These are phyloP conservation scores for Drosophila lowei DNA, from an alignment of 1,140 invertebrate species.

Conservation along the genomic window DNA sequence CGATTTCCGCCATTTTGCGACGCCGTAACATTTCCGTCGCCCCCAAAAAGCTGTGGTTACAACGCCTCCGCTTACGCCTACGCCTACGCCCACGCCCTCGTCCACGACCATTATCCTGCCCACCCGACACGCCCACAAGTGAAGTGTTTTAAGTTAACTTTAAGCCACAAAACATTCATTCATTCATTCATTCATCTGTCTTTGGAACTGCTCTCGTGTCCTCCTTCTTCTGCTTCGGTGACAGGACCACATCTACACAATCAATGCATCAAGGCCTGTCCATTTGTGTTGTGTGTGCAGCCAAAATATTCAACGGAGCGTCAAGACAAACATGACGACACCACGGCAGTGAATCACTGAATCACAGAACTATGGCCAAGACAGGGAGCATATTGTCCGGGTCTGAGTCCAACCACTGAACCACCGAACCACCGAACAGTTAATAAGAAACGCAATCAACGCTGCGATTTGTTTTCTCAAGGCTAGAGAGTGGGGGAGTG, in stretches of 20 bases:
- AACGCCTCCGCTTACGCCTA: not conserved
- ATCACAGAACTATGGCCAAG: slow-evolving; percentile 13
- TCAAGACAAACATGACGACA: slow-evolving; percentile 77
- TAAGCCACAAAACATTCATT: slow-evolving; percentile 35
- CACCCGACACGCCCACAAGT: slow-evolving; percentile 22
- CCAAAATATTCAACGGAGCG: slow-evolving; percentile 70
- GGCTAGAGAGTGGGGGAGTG: slow-evolving; percentile 7
- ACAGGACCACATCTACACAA: slow-evolving; percentile 3
- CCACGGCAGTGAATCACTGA: not conserved
- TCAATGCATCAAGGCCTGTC: slow-evolving; percentile 53
- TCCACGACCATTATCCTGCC: not conserved
- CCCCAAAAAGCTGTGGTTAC: slow-evolving; percentile 6
- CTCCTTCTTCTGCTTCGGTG: not conserved
- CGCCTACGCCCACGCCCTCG: too few relatives aligned
- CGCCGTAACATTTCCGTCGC: slow-evolving; percentile 41
- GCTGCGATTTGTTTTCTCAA: slow-evolving; percentile 82
- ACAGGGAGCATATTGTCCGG: slow-evolving; percentile 74
- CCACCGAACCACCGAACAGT: slow-evolving; percentile 58
- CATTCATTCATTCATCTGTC: slow-evolving; percentile 30
- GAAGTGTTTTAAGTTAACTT: slow-evolving; percentile 35
- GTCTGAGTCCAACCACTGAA: slow-evolving; percentile 46
- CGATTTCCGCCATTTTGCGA: slow-evolving; percentile 73
- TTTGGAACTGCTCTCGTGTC: not conserved
- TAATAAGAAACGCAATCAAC: slow-evolving; percentile 82
- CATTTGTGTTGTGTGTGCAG: slow-evolving; percentile 64